Base-by-base conservation (phyloP, 2,797 vertebrate genomes). In the Mastacembelus armatus region DNA sequence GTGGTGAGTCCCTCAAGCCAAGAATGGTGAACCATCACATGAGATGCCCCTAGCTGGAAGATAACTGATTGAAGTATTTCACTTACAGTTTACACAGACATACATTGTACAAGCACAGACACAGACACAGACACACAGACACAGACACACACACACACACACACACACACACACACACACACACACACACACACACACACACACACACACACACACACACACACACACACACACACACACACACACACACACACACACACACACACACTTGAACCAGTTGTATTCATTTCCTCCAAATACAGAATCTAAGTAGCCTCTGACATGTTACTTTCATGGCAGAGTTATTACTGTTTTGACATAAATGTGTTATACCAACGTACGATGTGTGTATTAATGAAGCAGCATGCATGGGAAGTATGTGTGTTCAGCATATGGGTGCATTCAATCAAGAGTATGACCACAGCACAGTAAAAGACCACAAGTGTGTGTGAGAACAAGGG, bases 401-500 rank as follows among this genome's bases (percentile, higher is more conserved):
- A 42, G 62, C 43, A 16, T 83, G 80, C 86, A 83, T 78, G 87
- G 81, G 48, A 48, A 12, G 49, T 69, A 74, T 74, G 49, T 70
- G 80, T 80, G 47, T 75, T 68, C 33, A 42, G 38, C 50, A 61
- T 73, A 21, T 77, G 66, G 56, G 63, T 62, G 58, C 4, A 29
- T 44, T 82, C 81, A 57, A 78, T 74, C 40, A 45, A 76, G 76
- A 69, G 38, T 78, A 43, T 52, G 62, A 80, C 59, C 78, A 52
- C 50, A 74, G 49, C 33, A 32, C 54, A 71, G 71, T 74, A 58
- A 80, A 65, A 77, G 71, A 75, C 76, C 62, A 66, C 45, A 69
- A 81, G 79, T 64, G 83, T 75, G 80, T 71, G 48, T 50, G 60
- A 35, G 88, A 91, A 92, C 93, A 93, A 93, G 85, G 76, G 79